Percentiles rank a stretch among this genome's conserved stretches.
Evolutionary conservation across 2,113 vertebrate genomes (phyloP).

Genomic region (Pogona vitticeps): DNA sequence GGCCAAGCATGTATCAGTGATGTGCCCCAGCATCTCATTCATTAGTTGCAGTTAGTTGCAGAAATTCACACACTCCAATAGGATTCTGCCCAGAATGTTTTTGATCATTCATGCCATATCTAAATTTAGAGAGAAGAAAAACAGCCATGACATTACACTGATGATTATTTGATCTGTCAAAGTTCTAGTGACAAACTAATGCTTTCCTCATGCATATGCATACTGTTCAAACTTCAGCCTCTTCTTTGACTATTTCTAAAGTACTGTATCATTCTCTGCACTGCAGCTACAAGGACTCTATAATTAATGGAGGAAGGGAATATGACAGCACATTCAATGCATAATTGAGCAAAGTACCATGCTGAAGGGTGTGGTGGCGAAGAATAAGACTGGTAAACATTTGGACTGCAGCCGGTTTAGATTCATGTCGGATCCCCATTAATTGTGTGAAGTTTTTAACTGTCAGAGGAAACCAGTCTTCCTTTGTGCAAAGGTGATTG

Average conservation of each 20-base stretch:
- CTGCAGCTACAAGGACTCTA: neutral
- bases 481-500: neutral
- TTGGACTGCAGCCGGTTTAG: conserved; percentile 17
- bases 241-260: neutral
- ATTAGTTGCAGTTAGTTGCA: too few species aligned
- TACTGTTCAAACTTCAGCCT: neutral
- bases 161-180: neutral
- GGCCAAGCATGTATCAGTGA: too few species aligned
- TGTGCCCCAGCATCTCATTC: too few species aligned
- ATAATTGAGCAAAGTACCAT: neutral
- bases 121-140: neutral
- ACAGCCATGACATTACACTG: neutral
- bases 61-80: too few species aligned
- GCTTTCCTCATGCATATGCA: neutral
- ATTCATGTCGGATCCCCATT: neutral
- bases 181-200: neutral
- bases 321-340: neutral
- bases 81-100: neutral
- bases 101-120: neutral
- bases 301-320: neutral
- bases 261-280: neutral
- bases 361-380: neutral
- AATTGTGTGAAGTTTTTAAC: conserved; percentile 28
- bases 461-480: conserved; percentile 29
- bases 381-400: conserved; percentile 6